phyloP scores from a whole-genome alignment of 2,113 vertebrate genomes.

The Tetraodon nigroviridis region DNA sequence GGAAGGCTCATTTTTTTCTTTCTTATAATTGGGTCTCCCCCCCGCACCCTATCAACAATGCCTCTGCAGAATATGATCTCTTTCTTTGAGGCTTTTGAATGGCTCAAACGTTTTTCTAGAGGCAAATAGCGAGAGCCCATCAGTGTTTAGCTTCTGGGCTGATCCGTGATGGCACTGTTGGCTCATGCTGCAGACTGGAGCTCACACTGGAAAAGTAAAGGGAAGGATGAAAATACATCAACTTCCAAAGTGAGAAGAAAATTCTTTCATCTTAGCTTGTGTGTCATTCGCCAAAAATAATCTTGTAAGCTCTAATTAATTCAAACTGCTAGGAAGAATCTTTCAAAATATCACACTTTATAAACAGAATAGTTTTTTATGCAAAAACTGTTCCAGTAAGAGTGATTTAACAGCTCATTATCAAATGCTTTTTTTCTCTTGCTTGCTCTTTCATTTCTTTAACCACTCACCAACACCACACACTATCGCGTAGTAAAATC shows the following conservation, averaged over 20 bases:
- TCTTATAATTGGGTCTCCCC: slow-evolving; percentile 51
- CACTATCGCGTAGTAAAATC: slow-evolving; percentile 16
- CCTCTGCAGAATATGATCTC: slow-evolving; percentile 70
- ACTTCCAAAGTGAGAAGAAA: slow-evolving; percentile 51
- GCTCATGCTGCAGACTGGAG: slow-evolving; percentile 52
- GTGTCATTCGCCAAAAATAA: slow-evolving; percentile 77
- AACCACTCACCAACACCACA: slow-evolving; percentile 40
- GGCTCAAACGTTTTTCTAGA: slow-evolving; percentile 46
- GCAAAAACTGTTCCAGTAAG: slow-evolving; percentile 60
- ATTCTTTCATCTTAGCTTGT: slow-evolving; percentile 70
- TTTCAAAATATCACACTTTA: slow-evolving; percentile 74
- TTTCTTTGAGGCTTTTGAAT: slow-evolving; percentile 65
- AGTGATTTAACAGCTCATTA: slow-evolving; percentile 72
- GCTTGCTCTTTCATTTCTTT: slow-evolving; percentile 20
- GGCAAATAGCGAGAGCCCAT: slow-evolving; percentile 14
- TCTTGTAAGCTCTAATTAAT: slow-evolving; percentile 78
- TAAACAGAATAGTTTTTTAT: slow-evolving; percentile 60
- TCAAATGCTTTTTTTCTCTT: slow-evolving; percentile 40
- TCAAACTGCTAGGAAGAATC: slow-evolving; percentile 70
- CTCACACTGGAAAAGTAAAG: slow-evolving; percentile 17
- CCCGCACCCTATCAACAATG: slow-evolving; percentile 56
- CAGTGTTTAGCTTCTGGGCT: slow-evolving; percentile 13
- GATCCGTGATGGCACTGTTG: slow-evolving; percentile 79
- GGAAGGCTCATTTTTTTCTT: slow-evolving; percentile 47
- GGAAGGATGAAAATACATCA: slow-evolving; percentile 63